Percentiles rank a stretch among this genome's conserved stretches.
Evolutionary conservation across 1,140 invertebrate species (phyloP).

Genomic region (Drosophila suzukii): DNA sequence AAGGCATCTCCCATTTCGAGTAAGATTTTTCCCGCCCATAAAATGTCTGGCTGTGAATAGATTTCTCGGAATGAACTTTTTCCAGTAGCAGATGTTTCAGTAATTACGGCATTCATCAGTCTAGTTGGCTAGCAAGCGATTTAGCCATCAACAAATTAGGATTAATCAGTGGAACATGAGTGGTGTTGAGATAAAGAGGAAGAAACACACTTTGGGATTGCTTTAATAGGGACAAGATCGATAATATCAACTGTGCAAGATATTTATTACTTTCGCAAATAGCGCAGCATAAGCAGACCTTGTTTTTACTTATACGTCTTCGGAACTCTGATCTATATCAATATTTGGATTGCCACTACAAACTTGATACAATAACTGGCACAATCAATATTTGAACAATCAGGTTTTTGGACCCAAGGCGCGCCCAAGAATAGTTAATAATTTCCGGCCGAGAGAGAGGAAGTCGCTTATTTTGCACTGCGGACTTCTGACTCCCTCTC

Average conservation of each 20-base stretch:
- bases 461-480: slow-evolving; percentile 38
- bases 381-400: slow-evolving; percentile 42
- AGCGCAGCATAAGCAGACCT: no score
- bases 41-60: slow-evolving; percentile 41
- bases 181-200: slow-evolving; percentile 1
- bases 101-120: slow-evolving; percentile 52
- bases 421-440: slow-evolving; percentile 26
- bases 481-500: slow-evolving; percentile 10
- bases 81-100: slow-evolving; percentile 46
- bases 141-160: slow-evolving; percentile 49
- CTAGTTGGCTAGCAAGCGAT: slow-evolving; percentile 39
- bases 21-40: slow-evolving; percentile 42
- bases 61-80: slow-evolving; percentile 37
- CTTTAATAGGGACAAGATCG: slow-evolving; percentile 14
- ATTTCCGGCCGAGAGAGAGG: slow-evolving; percentile 47
- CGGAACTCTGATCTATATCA: slow-evolving; percentile 11
- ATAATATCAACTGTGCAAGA: background rate
- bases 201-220: slow-evolving; percentile 6
- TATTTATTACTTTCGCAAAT: background rate
- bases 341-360: slow-evolving; percentile 10
- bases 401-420: slow-evolving; percentile 21
- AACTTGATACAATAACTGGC: slow-evolving; percentile 16
- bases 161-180: slow-evolving; percentile 33
- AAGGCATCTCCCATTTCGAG: slow-evolving; percentile 39
- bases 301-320: background rate